phyloP scores from a whole-genome alignment of 2,113 vertebrate genomes.

The Stegostoma tigrinum region DNA sequence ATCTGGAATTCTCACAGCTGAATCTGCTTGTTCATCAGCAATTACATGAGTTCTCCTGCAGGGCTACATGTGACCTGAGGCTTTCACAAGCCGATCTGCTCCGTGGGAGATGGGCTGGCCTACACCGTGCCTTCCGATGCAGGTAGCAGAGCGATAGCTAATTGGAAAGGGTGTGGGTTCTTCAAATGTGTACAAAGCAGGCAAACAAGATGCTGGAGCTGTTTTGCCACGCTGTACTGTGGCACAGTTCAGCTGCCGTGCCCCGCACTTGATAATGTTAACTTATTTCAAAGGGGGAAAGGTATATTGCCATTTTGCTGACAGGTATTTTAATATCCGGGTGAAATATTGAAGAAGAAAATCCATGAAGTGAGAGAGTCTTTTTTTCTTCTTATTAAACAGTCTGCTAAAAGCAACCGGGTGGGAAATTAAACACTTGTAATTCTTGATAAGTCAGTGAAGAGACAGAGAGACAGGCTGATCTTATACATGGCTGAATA shows the following conservation, averaged over 20 bases:
- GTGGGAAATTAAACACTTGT: conserved; percentile 31
- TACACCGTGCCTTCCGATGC: conserved; percentile 10
- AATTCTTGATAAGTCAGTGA: conserved; percentile 21
- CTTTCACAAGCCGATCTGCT: conserved; percentile 41
- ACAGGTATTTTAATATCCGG: conserved; percentile 33
- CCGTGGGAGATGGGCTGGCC: conserved; percentile 37
- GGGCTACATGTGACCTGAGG: conserved; percentile 40
- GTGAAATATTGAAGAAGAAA: not conserved
- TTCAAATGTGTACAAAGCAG: not conserved
- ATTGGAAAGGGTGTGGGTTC: not conserved
- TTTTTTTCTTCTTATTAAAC: conserved; percentile 27
- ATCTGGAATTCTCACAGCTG: conserved; percentile 41
- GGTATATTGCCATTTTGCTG: not conserved
- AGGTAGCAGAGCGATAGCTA: not conserved
- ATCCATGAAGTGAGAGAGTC: conserved; percentile 4
- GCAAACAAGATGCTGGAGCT: not conserved
- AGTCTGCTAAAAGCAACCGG: conserved; percentile 32
- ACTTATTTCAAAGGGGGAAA: not conserved
- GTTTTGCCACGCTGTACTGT: not conserved
- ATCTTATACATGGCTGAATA: conserved; percentile 29
- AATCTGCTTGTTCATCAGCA: conserved; percentile 42
- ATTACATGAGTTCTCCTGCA: conserved; percentile 40
- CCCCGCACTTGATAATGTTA: not conserved
- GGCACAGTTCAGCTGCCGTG: not conserved
- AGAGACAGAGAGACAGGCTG: conserved; percentile 18